phyloP scores from a whole-genome alignment of 1,140 invertebrate genomes.

The Drosophila nigromelanica region DNA sequence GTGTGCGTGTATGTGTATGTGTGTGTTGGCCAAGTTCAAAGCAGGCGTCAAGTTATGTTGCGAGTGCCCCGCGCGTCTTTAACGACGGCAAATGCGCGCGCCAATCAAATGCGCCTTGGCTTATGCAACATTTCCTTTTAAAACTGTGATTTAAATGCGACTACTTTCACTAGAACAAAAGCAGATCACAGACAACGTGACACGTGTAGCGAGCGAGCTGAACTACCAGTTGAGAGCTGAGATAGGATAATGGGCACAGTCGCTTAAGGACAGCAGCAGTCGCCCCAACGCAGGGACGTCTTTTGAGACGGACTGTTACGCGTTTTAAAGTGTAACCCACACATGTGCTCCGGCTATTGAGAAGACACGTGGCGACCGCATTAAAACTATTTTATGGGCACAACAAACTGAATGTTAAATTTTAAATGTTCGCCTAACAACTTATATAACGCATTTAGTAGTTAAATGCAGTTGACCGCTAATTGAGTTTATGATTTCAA shows the following conservation, averaged over 20 bases:
- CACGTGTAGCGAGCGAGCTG: background rate
- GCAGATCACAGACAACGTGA: constrained; percentile 49
- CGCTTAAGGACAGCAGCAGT: constrained; percentile 87
- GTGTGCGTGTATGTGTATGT: background rate
- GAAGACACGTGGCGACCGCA: constrained; percentile 59
- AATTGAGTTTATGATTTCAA: background rate
- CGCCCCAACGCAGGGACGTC: constrained; percentile 96
- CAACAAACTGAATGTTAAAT: constrained; percentile 21
- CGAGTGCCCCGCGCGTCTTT: constrained; percentile 23
- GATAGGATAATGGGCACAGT: constrained; percentile 17
- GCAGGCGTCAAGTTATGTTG: constrained; percentile 55
- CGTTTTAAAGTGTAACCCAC: constrained; percentile 96
- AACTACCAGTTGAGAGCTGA: constrained; percentile 14
- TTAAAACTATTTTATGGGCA: constrained; percentile 48
- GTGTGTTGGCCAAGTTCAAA: constrained; percentile 69
- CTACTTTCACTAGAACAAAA: constrained; percentile 22
- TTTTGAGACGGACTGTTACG: constrained; percentile 97
- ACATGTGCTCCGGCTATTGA: constrained; percentile 89
- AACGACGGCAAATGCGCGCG: constrained; percentile 73
- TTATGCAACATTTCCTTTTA: constrained; percentile 72
- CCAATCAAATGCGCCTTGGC: constrained; percentile 75
- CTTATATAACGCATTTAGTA: too few relatives aligned
- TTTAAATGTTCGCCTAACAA: background rate
- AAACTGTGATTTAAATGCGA: constrained; percentile 21
- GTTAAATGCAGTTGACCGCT: too few relatives aligned